Percentiles rank a stretch among this genome's conserved stretches.
phyloP scores from a whole-genome alignment of 2,113 vertebrate species.

The Numenius arquata region DNA sequence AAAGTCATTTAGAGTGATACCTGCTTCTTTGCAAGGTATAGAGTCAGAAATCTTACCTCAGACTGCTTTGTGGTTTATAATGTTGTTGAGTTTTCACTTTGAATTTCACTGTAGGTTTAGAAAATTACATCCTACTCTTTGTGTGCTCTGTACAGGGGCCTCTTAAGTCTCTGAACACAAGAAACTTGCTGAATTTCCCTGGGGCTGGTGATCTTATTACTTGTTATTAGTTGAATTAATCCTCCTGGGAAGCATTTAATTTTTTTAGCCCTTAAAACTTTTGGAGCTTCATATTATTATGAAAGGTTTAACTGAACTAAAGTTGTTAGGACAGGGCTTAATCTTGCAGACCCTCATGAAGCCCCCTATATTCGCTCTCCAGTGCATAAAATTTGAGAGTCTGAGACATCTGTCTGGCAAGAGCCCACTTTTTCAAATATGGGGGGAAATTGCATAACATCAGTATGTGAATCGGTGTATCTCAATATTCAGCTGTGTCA shows the following conservation, averaged over 20 bases:
- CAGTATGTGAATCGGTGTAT: neutral
- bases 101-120: slow-evolving; percentile 14
- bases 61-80: neutral
- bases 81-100: neutral
- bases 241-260: neutral
- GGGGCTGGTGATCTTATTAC: neutral
- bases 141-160: neutral
- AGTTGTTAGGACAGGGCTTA: slow-evolving; percentile 1
- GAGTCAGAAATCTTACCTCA: neutral
- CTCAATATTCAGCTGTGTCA: neutral
- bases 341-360: neutral
- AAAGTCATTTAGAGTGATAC: neutral
- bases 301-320: neutral
- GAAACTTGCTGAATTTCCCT: slow-evolving; percentile 28
- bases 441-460: neutral
- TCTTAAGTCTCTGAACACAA: neutral
- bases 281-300: neutral
- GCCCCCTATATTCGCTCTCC: neutral
- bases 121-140: neutral
- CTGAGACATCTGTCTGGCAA: neutral
- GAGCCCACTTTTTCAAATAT: neutral
- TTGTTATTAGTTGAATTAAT: neutral
- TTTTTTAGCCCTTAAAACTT: slow-evolving; percentile 37
- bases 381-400: neutral
- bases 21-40: neutral